These are phyloP conservation scores for Rissa tridactyla DNA, from an alignment of 2,113 vertebrate species.

Conservation along the genomic window DNA sequence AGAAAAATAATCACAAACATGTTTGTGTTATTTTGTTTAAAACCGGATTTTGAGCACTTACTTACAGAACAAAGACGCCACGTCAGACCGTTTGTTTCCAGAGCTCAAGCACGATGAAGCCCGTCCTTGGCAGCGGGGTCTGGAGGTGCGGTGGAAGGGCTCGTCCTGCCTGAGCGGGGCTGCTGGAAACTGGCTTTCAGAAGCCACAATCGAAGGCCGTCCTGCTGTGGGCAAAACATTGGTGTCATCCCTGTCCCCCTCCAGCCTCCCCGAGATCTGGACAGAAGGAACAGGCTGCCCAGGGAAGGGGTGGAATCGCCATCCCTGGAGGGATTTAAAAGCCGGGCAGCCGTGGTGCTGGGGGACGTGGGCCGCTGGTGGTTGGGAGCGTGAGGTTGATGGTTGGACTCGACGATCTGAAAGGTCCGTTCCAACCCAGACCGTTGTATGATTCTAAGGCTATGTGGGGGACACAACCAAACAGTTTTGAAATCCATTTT, in stretches of 20 bases:
- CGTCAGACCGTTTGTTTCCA: not conserved
- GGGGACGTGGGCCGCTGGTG: too few relatives aligned
- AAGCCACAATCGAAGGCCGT: rapidly evolving
- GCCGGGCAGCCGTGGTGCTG: too few relatives aligned
- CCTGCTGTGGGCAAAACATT: not conserved
- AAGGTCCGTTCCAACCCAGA: too few relatives aligned
- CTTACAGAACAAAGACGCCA: not conserved
- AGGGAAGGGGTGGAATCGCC: not conserved
- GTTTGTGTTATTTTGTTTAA: not conserved
- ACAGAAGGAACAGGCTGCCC: not conserved
- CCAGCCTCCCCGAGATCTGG: too few relatives aligned
- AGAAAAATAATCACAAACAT: not conserved
- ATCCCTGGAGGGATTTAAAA: not conserved
- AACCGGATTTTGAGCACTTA: not conserved
- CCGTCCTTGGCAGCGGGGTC: rapidly evolving
- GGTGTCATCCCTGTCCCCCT: too few relatives aligned
- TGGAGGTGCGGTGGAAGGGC: not conserved
- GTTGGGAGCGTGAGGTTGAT: too few relatives aligned
- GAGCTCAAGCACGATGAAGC: too few relatives aligned
- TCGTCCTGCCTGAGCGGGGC: rapidly evolving
- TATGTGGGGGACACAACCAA: rapidly evolving
- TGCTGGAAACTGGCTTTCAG: not conserved
- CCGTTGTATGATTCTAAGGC: too few relatives aligned
- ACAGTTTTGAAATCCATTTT: not conserved
- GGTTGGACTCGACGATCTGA: too few relatives aligned